A percentile compares a stretch with the other conserved stretches of the same genome.
Conservation (phyloP, 2,113 vertebrate genomes). For the Dipodomys stephensi region DNA sequence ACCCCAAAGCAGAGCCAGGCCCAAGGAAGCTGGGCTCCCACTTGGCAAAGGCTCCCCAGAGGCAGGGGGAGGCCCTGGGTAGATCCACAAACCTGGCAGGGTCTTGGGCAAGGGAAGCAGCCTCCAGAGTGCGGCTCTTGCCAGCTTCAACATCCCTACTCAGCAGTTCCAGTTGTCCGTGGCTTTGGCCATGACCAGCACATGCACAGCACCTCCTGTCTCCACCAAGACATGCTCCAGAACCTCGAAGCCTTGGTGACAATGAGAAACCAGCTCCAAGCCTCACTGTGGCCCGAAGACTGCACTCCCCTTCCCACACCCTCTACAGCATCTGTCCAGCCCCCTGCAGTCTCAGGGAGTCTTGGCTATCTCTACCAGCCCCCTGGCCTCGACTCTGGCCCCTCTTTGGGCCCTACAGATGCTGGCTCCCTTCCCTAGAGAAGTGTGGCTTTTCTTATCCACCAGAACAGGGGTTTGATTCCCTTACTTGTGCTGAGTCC, state of each 20-base stretch:
- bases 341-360: background rate
- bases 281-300: slow-evolving; percentile 34
- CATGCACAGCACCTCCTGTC: slow-evolving; percentile 54
- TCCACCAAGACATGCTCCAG: slow-evolving; percentile 59
- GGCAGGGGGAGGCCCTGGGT: slow-evolving; percentile 37
- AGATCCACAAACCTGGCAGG: slow-evolving; percentile 2
- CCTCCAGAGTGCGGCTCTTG: background rate
- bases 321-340: background rate
- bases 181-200: background rate
- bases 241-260: slow-evolving; percentile 69
- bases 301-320: background rate
- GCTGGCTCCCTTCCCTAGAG: background rate
- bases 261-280: slow-evolving; percentile 69
- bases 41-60: slow-evolving; percentile 29
- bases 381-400: background rate
- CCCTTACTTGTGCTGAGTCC: background rate
- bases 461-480: background rate
- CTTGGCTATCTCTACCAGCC: background rate
- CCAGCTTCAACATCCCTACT: background rate
- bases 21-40: background rate
- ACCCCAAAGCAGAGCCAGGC: background rate
- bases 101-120: background rate
- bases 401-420: background rate
- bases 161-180: background rate
- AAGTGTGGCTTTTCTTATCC: background rate